Evolutionary conservation across 2,888 invertebrate species (phyloP), one percentile per base, ranked within the genome.

Genomic region (Ophion obscuratus): DNA sequence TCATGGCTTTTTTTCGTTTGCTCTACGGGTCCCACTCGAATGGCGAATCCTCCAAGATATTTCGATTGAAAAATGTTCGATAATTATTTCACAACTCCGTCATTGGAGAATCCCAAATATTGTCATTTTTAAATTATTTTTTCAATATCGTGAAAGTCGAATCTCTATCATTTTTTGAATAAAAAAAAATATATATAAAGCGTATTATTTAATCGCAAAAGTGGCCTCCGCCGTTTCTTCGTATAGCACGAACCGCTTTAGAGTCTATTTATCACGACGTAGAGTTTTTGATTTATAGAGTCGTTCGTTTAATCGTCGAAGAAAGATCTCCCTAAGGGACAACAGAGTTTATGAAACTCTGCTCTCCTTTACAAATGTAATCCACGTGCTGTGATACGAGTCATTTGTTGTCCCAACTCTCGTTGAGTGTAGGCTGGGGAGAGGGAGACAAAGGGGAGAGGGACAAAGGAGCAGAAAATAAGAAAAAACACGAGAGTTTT

Each of bases 141-240:
- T 62, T 24, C 2, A 5, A 27, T 0, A 68, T 20, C 53, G 64
- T 24, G 59, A 27, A 64, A 17, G 47, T 27, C 3, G 7, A 24
- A 66, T 64, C 20, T 44, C 36, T 17, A 20, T 20, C 17, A 24
- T 57, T 64, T 53, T n/a, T 36, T 11, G 17, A 20, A 31, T 20
- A n/a, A 53, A 11, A n/a, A 27, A 24, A 62, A 62, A 44, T 44
- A 74, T 20, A 20, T 44, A 10, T 14, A 10, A 53, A n/a, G 24
- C n/a, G 67, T 67, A 89, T 89, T 89, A 90, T 89, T 89, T 89
- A 90, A 89, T 91, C 90, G 88, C 14, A 83, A 87, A 88, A 87
- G 89, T 88, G 88, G 47, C 10, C 61, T 85, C 62, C 53, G 1
- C 76, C 44, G 78, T 73, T 61, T 70, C 71, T 64, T 66, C 31